Conservation (phyloP, 2,113 vertebrate genomes). For the Oncorhynchus kisutch region DNA sequence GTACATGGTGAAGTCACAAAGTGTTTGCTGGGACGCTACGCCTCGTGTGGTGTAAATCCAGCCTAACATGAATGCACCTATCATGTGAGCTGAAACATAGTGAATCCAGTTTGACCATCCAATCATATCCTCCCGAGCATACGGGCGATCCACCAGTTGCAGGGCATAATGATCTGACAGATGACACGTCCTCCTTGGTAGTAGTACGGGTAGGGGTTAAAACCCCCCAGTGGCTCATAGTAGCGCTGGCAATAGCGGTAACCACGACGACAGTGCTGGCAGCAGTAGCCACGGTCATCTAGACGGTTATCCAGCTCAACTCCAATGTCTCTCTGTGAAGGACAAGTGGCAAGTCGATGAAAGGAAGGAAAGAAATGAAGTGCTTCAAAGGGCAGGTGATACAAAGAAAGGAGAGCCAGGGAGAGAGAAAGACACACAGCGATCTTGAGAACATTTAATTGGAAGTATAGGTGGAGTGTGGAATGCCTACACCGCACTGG, state of each 20-base stretch:
- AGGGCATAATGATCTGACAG: conserved; percentile 94
- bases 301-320: conserved; percentile 88
- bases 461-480: too few relatives aligned
- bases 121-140: conserved; percentile 90
- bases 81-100: conserved; percentile 17
- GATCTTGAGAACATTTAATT: too few relatives aligned
- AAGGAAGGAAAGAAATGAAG: neutral
- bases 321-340: conserved; percentile 83
- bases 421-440: too few relatives aligned
- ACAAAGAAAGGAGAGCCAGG: too few relatives aligned
- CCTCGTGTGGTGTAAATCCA: too few relatives aligned
- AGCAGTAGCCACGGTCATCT: conserved; percentile 90
- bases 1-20: too few relatives aligned
- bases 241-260: conserved; percentile 88
- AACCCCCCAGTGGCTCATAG: conserved; percentile 88
- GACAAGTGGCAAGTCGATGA: conserved; percentile 29
- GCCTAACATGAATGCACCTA: too few relatives aligned
- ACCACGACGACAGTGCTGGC: conserved; percentile 86
- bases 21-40: too few relatives aligned
- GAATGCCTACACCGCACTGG: too few relatives aligned
- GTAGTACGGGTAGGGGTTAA: conserved; percentile 92
- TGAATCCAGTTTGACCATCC: conserved; percentile 1
- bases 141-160: conserved; percentile 96
- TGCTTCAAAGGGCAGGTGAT: too few relatives aligned
- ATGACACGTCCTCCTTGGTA: conserved; percentile 92